Evolutionary conservation across 1,140 invertebrate species (phyloP), one percentile per base, ranked within the genome.

Genomic region (Meloidogyne exigua): DNA sequence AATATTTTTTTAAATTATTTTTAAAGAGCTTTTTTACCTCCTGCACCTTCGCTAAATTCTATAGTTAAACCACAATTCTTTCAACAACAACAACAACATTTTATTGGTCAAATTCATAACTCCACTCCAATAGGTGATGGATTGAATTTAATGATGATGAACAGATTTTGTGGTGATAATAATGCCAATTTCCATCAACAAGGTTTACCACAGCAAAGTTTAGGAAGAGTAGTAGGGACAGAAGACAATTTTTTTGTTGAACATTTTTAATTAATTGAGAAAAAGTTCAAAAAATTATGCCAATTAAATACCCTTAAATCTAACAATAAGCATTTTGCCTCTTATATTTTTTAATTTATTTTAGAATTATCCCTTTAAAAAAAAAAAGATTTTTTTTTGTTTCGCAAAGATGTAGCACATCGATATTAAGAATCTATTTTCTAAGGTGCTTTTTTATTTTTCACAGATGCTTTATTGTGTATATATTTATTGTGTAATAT

Each of bases 221-320:
- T 39, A 39, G 18, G 18, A 9, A 57, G 49, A 57, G 49, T 57
- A n/a, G 49, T 18, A n/a, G 9, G 7, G 13, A 15, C 44, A 15
- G 4, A 13, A n/a, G 71, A 73, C 0, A 73, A 73, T 73, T 73
- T 73, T 62, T 73, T 73, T 23, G 71, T 73, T 23, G 71, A 73
- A 65, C 71, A 73, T n/a, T 73, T 73, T 25, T 73, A 65, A 73
- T 39, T n/a, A n/a, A n/a, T n/a, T n/a, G n/a, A n/a, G n/a, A n/a
- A n/a, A n/a, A n/a, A n/a, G n/a, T n/a, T n/a, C n/a, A n/a, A n/a
- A n/a, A n/a, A n/a, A n/a, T n/a, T n/a, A n/a, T n/a, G n/a, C n/a
- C n/a, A n/a, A n/a, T n/a, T n/a, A n/a, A n/a, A n/a, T n/a, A n/a
- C n/a, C n/a, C n/a, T n/a, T n/a, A 39, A 39, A 39, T 0, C 36